A percentile compares a stretch with the other conserved stretches of the same genome.
Evolutionary conservation across 23 tunicate species (phyloP).

Genomic region (Halocynthia aurantium): DNA sequence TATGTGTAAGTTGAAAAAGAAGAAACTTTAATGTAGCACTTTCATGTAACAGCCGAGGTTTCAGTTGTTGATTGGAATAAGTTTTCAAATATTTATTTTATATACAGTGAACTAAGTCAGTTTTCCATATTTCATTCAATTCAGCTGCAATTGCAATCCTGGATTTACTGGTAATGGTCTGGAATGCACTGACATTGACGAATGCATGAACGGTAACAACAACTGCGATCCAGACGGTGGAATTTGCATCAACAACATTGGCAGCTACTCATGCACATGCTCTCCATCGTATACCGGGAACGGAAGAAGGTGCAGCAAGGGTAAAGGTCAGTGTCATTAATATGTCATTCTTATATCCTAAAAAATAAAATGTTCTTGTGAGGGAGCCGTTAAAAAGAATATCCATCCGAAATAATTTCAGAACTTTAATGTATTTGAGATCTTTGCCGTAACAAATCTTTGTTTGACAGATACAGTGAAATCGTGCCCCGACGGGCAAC

Average conservation of each 20-base stretch:
- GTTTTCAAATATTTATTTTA: background rate
- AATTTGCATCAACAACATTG: slow-evolving; percentile 22
- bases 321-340: too few species aligned
- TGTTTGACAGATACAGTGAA: too few species aligned
- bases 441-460: too few species aligned
- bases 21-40: background rate
- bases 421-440: too few species aligned
- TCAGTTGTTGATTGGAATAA: background rate
- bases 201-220: slow-evolving; percentile 8
- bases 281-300: slow-evolving; percentile 8
- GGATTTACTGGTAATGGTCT: slow-evolving; percentile 14
- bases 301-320: slow-evolving; percentile 5
- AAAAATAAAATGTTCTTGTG: too few species aligned
- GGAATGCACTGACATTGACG: slow-evolving; percentile 13
- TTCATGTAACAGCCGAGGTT: background rate
- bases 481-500: slow-evolving; percentile 30
- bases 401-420: too few species aligned
- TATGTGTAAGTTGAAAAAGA: slow-evolving; percentile 18
- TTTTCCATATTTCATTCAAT: too few species aligned
- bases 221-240: slow-evolving; percentile 6
- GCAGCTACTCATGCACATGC: slow-evolving; percentile 8
- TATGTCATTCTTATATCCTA: too few species aligned
- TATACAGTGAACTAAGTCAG: too few species aligned
- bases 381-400: too few species aligned
- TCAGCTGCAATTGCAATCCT: slow-evolving; percentile 11